Conservation (phyloP, 2,888 invertebrate species). For the Thyatira batis region DNA sequence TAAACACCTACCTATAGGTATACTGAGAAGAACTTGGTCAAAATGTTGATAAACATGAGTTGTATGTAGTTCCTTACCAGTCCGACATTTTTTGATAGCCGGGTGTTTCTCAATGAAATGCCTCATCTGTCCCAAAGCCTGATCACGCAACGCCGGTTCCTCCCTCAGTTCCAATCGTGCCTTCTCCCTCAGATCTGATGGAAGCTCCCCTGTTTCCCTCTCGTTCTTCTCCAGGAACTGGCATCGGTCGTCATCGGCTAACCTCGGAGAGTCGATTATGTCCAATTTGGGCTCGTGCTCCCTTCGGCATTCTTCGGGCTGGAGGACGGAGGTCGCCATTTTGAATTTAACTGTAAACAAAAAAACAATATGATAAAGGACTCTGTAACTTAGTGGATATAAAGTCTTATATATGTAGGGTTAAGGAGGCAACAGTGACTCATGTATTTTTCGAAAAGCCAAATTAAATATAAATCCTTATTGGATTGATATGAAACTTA, state of each 20-base stretch:
- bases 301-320: conserved; percentile 65
- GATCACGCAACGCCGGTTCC: conserved; percentile 88
- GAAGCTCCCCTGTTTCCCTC: conserved; percentile 69
- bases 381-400: too few relatives aligned
- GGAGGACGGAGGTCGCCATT: conserved; percentile 77
- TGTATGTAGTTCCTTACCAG: conserved; percentile 83
- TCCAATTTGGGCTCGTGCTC: conserved; percentile 63
- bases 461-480: too few relatives aligned
- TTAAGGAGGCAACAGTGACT: too few relatives aligned
- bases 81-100: conserved; percentile 90
- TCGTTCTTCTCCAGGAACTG: conserved; percentile 62
- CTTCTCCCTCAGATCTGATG: conserved; percentile 82
- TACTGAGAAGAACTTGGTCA: background rate
- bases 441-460: too few relatives aligned
- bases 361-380: background rate
- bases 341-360: conserved; percentile 37
- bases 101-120: conserved; percentile 93
- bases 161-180: conserved; percentile 90
- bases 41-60: too few relatives aligned
- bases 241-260: conserved; percentile 67
- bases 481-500: too few relatives aligned
- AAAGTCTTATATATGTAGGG: too few relatives aligned
- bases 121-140: conserved; percentile 89
- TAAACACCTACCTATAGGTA: background rate
- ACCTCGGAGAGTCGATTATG: conserved; percentile 48